phyloP scores from a whole-genome alignment of 2,888 invertebrate genomes.

The Labia minor region DNA sequence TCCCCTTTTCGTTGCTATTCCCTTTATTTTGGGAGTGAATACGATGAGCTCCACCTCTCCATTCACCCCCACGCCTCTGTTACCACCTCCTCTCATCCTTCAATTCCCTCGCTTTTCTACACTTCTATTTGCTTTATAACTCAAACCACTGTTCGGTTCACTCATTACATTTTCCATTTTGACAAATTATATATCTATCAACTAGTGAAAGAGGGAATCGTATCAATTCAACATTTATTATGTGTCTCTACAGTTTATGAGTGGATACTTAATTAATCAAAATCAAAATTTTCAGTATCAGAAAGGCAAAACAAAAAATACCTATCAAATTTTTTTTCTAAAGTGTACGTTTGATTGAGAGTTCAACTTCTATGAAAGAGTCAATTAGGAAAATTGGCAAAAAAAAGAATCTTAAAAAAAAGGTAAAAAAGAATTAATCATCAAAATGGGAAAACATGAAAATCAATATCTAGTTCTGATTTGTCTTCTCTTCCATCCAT shows the following conservation, averaged over 20 bases:
- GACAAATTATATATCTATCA: neutral
- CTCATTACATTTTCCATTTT: slow-evolving; percentile 1
- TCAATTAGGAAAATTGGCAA: too few relatives aligned
- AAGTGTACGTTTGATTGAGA: too few relatives aligned
- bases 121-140: slow-evolving; percentile 2
- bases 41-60: neutral
- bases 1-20: neutral
- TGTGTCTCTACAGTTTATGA: neutral
- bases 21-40: slow-evolving; percentile 1
- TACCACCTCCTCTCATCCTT: too few relatives aligned
- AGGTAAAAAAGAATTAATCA: too few relatives aligned
- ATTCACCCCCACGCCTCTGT: neutral
- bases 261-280: neutral
- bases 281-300: too few relatives aligned
- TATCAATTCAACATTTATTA: slow-evolving; percentile 13
- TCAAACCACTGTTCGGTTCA: neutral
- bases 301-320: too few relatives aligned
- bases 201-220: slow-evolving; percentile 1
- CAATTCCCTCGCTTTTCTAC: neutral
- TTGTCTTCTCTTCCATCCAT: too few relatives aligned
- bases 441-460: too few relatives aligned
- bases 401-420: too few relatives aligned
- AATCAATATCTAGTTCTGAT: too few relatives aligned
- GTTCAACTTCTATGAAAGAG: too few relatives aligned
- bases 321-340: too few relatives aligned